These are phyloP conservation scores for Neotoxoptera formosana DNA, from an alignment of 1,140 invertebrate species.

Conservation along the genomic window DNA sequence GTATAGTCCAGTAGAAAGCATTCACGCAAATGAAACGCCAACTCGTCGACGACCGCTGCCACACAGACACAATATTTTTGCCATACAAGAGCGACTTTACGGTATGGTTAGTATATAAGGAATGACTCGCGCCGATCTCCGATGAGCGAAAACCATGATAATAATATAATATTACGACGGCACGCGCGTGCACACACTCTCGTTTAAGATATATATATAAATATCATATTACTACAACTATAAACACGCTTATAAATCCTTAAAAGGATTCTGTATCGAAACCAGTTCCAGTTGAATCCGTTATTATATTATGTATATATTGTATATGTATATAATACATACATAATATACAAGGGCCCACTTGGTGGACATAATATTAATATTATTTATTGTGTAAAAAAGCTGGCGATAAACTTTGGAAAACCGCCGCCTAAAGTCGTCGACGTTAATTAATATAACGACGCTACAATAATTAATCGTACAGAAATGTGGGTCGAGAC, in stretches of 20 bases:
- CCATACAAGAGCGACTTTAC: neutral
- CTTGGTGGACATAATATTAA: neutral
- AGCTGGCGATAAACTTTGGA: neutral
- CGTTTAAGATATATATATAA: neutral
- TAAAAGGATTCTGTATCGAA: neutral
- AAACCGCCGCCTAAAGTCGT: neutral
- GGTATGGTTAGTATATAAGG: neutral
- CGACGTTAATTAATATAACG: neutral
- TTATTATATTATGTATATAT: neutral
- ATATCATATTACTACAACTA: neutral
- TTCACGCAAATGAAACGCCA: neutral
- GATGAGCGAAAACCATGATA: neutral
- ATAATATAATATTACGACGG: neutral
- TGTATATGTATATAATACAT: neutral
- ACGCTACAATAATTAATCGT: neutral
- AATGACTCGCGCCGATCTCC: neutral
- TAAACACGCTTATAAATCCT: neutral
- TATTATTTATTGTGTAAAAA: neutral
- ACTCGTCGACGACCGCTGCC: neutral
- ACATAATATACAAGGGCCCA: neutral
- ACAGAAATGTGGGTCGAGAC: neutral
- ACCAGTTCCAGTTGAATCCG: constrained; percentile 3
- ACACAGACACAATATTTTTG: no score
- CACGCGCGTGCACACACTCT: neutral
- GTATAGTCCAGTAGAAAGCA: neutral